Evolutionary conservation across 2,113 vertebrate genomes (phyloP).

Genomic region (Callospermophilus lateralis): DNA sequence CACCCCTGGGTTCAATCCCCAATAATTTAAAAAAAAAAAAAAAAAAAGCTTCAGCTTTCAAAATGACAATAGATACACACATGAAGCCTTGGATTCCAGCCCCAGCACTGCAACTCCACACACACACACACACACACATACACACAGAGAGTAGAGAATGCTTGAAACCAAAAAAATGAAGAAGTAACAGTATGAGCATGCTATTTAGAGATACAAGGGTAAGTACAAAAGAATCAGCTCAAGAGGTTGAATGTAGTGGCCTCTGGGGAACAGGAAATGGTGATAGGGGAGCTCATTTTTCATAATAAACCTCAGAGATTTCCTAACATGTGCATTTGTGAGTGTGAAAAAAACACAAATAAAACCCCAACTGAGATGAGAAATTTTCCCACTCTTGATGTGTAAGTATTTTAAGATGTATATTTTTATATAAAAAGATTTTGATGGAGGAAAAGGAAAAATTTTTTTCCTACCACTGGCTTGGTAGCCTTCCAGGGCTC

Average conservation of each 20-base stretch:
- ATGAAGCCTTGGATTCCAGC: not conserved
- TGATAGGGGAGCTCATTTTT: not conserved
- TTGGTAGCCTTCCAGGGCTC: not conserved
- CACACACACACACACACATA: no score
- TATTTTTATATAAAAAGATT: not conserved
- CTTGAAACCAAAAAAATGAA: not conserved
- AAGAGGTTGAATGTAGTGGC: not conserved
- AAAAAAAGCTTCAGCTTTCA: not conserved
- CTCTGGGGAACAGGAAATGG: not conserved
- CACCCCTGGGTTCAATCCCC: no score
- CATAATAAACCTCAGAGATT: not conserved
- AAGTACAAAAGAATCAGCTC: not conserved
- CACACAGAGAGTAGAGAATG: not conserved
- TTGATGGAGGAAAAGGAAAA: conserved; percentile 34
- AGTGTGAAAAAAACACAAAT: not conserved
- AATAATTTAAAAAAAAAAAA: no score
- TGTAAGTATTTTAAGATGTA: not conserved
- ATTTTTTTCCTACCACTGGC: not conserved
- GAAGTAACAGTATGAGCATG: not conserved
- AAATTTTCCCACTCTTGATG: not conserved
- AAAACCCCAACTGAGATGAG: not conserved
- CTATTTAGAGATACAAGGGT: not conserved
- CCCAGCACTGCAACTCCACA: no score
- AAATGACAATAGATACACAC: not conserved
- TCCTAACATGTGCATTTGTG: not conserved